Evolutionary conservation across 1,140 invertebrate genomes (phyloP), one percentile per base, ranked within the genome.

Genomic region (Drosophila nikananu): DNA sequence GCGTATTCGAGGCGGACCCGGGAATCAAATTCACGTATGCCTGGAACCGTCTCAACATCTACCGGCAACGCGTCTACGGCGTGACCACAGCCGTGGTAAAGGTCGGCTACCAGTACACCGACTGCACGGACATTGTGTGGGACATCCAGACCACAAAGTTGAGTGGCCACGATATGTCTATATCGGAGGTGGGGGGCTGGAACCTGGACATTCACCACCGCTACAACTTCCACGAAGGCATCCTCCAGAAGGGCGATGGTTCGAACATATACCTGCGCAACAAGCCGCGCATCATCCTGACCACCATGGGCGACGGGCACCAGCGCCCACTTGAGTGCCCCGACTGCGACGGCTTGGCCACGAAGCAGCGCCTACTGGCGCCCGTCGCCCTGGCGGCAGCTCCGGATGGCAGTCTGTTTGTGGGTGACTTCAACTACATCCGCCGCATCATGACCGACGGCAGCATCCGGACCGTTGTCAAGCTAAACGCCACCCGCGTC

Each of bases 161-260:
- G 37, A 98, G 97, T 82, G 98, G 98, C 5, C 97, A 98, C 90
- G 98, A 99, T 91, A 98, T 99, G 96, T 97, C 97, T 58, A 99
- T 99, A 39, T 98, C 98, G 0, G 97, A 98, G 92, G 96, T 99
- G 23, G 98, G 98, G 3, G 98, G 97, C 9, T 99, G 98, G 98
- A 99, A 99, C 93, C 93, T 99, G 59, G 98, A 99, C 91, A 98
- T 99, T 79, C 98, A 99, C 94, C 98, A 99, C 89, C 95, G 98
- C 77, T 99, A 99, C 93, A 99, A 99, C 92, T 98, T 99, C 95
- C 98, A 99, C 92, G 98, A 99, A 94, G 98, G 97, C 27, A 99
- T 99, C 74, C 94, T 99, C 2, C 98, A 99, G 93, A 99, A 99
- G 92, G 99, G 99, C 30, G 98, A 99, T 93, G 99, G 99, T 23